These are phyloP conservation scores for Acromyrmex heyeri DNA, from an alignment of 1,140 invertebrate genomes.

Conservation along the genomic window DNA sequence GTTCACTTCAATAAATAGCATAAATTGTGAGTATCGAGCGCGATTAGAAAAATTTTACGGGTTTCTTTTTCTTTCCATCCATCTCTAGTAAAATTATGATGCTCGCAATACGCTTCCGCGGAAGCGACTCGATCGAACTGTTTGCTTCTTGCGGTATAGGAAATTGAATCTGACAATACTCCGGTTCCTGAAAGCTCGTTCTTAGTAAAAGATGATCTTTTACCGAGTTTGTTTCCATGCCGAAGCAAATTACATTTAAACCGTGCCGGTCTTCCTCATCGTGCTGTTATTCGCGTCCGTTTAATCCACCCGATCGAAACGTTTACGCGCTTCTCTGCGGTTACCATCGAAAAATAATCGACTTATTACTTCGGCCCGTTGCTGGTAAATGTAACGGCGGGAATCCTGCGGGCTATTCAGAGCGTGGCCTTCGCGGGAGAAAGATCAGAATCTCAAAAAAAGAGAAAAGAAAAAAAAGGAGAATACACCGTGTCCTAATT, in stretches of 20 bases:
- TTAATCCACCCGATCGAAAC: constrained; percentile 50
- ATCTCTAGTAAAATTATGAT: constrained; percentile 29
- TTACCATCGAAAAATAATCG: constrained; percentile 56
- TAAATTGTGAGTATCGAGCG: not conserved
- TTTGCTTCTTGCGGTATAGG: constrained; percentile 49
- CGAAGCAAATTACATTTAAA: constrained; percentile 53
- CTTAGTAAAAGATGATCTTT: constrained; percentile 8
- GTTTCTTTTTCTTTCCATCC: not conserved
- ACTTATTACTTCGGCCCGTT: constrained; percentile 46
- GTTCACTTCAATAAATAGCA: not conserved
- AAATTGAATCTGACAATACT: constrained; percentile 53
- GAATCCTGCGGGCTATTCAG: constrained; percentile 26
- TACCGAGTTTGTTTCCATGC: constrained; percentile 46
- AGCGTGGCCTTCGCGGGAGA: constrained; percentile 20
- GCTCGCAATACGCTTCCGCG: constrained; percentile 29
- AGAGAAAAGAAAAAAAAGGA: not conserved
- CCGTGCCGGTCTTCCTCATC: constrained; percentile 28
- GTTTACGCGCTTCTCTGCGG: constrained; percentile 46
- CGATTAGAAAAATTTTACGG: not conserved
- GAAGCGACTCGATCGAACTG: constrained; percentile 41
- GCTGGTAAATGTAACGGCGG: constrained; percentile 15
- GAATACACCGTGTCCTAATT: constrained; percentile 8
- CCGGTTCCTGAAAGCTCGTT: constrained; percentile 45
- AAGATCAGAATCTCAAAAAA: not conserved
- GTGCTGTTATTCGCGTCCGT: constrained; percentile 45